Base-by-base conservation (phyloP, 2,797 vertebrate species). In the Lagocephalus sceleratus region DNA sequence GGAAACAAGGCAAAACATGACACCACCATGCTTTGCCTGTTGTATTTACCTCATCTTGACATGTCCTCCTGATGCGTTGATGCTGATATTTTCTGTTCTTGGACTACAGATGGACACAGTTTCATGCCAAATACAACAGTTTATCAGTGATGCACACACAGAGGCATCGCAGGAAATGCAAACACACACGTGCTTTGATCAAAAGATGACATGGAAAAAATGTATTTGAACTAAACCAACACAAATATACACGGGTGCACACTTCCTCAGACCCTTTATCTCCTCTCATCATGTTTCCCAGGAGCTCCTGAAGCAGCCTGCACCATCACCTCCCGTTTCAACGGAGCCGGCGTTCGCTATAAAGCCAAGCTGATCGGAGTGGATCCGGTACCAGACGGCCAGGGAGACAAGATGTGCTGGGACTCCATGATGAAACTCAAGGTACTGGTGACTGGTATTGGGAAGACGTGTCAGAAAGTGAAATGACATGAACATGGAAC, bases 341-440 rank as follows among this genome's bases (percentile, higher is more conserved):
- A 78, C 29, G 90, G 88, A n/a, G 89, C 89, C 1, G 89, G 89
- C 1, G 84, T 92, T 47, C 88, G 90, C 20, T 91, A 91, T 78
- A 91, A 87, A 62, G 91, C 89, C 72, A 92, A 92, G 71, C 55
- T 92, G 25, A 92, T 92, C 15, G 91, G 91, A 0, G 43, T 86
- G n/a, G 91, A 92, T 54, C 60, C 65, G 0, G 84, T 92, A 0
- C 54, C 78, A 0, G 68, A 76, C 0, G 60, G 85, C n/a, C 62
- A 77, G 47, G 89, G 88, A 10, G 87, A 90, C n/a, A 91, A 91
- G 71, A 90, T 91, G 90, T 89, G 88, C 74, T 73, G 73, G 78
- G 88, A 91, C 71, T 88, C 90, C 29, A 91, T 92, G 90, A 92
- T 90, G 87, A 92, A 92, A 61, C 83, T 92, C 4, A 92, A 92